Percentiles rank a stretch among this genome's conserved stretches.
Evolutionary conservation across 2,888 invertebrate species (phyloP).

Genomic region (Cacoxenus indagator): DNA sequence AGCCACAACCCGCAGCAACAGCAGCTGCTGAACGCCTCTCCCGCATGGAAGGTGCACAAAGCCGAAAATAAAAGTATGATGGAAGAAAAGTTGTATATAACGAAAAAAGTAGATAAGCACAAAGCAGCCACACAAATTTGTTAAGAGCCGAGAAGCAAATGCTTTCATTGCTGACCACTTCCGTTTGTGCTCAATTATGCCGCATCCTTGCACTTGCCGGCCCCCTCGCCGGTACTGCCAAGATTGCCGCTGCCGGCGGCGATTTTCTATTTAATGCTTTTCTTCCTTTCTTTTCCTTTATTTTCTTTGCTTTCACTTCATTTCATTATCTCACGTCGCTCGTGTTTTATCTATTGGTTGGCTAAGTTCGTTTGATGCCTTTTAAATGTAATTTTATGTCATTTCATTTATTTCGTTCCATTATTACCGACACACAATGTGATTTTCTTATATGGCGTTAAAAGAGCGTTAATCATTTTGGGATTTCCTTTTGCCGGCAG

Average conservation of each 20-base stretch:
- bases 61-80: not conserved
- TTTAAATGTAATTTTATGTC: slow-evolving; percentile 16
- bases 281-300: not conserved
- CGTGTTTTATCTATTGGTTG: not conserved
- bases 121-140: slow-evolving; percentile 46
- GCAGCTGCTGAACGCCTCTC: not conserved
- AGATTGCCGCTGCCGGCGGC: slow-evolving; percentile 33
- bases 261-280: slow-evolving; percentile 34
- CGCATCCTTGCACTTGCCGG: not conserved
- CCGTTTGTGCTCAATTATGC: slow-evolving; percentile 16
- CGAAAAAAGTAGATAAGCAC: slow-evolving; percentile 20
- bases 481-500: slow-evolving; percentile 1
- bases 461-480: slow-evolving; percentile 23
- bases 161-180: slow-evolving; percentile 17
- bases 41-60: not conserved
- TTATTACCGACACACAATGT: slow-evolving; percentile 14
- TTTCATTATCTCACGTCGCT: not conserved
- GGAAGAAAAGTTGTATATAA: not conserved
- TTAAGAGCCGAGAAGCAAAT: not conserved
- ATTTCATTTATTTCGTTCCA: slow-evolving; percentile 15
- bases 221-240: not conserved
- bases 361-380: slow-evolving; percentile 11
- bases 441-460: slow-evolving; percentile 10
- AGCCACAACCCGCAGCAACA: too few species aligned
- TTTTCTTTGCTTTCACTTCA: not conserved